These are phyloP conservation scores for Heliconius hewitsoni DNA, from an alignment of 1,140 invertebrate species.

Conservation along the genomic window DNA sequence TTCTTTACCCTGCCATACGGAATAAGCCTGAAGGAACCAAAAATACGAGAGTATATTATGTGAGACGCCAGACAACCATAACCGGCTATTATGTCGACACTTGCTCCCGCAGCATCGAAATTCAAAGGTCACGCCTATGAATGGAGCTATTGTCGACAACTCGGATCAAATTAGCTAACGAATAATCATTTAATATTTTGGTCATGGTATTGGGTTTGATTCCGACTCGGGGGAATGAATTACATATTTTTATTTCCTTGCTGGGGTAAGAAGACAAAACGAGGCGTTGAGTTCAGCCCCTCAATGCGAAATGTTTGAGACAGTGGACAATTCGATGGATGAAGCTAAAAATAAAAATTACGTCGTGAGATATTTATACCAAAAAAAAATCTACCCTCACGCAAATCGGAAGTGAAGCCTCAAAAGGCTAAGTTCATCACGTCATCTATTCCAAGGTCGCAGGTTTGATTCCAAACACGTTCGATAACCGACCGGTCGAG, in stretches of 20 bases:
- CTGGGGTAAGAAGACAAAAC: neutral
- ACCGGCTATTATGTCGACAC: no score
- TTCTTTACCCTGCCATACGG: no score
- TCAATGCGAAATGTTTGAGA: neutral
- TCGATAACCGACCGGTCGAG: constrained; percentile 15
- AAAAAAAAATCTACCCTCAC: neutral
- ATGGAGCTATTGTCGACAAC: no score
- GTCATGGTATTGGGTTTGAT: neutral
- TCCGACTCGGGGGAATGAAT: neutral
- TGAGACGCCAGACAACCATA: no score
- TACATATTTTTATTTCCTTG: neutral
- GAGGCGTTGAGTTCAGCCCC: neutral
- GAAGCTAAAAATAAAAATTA: no score
- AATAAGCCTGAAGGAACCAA: no score
- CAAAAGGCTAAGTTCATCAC: neutral
- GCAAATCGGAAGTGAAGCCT: neutral
- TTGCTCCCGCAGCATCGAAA: no score
- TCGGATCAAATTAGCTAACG: no score
- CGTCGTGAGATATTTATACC: no score
- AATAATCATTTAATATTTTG: neutral
- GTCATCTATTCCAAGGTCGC: constrained; percentile 13
- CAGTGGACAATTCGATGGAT: neutral
- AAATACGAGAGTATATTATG: no score
- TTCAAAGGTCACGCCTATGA: no score
- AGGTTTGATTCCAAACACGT: constrained; percentile 14